These are phyloP conservation scores for Champsocephalus esox DNA, from an alignment of 2,797 vertebrate genomes.

Conservation along the genomic window DNA sequence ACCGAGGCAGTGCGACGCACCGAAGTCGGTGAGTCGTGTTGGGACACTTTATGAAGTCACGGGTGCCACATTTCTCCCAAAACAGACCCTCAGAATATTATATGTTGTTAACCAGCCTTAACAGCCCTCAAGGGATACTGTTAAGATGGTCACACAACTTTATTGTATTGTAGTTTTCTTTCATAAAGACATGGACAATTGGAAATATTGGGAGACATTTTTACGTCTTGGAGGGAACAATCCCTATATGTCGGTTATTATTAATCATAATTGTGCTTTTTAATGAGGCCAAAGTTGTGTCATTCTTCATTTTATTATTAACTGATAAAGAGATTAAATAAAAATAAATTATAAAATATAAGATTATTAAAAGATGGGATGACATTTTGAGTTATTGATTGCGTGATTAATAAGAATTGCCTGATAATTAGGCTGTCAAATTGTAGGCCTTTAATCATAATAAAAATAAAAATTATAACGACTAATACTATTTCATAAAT, in stretches of 20 bases:
- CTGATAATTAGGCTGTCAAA: not conserved
- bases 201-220: not conserved
- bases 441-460: not conserved
- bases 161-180: not conserved
- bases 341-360: not conserved
- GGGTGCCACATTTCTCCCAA: no score
- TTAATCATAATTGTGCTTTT: not conserved
- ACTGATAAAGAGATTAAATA: not conserved
- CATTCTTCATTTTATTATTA: not conserved
- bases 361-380: not conserved
- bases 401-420: not conserved
- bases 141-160: conserved; percentile 1
- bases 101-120: not conserved
- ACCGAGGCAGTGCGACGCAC: conserved; percentile 88
- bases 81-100: not conserved
- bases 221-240: not conserved
- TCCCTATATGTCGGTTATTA: not conserved
- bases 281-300: conserved; percentile 18
- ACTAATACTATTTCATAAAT: not conserved
- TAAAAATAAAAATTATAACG: not conserved
- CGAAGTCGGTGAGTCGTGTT: conserved; percentile 88
- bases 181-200: not conserved
- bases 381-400: not conserved
- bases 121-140: no score
- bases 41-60: not conserved